Evolutionary conservation across 2,888 invertebrate genomes (phyloP).

Genomic region (Hyposoter dolosus): DNA sequence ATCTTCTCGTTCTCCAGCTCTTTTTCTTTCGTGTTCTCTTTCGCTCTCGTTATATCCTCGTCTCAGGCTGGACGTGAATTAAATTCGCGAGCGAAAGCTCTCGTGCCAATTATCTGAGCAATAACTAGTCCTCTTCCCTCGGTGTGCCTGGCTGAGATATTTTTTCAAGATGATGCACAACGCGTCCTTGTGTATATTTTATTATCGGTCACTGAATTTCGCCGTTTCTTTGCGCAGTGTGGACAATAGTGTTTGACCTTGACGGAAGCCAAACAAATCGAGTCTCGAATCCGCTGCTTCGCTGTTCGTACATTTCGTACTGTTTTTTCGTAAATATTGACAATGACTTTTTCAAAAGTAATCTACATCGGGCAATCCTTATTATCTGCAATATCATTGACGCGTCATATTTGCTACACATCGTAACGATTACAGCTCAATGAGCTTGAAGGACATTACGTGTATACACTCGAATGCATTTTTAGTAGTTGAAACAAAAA

Average conservation of each 20-base stretch:
- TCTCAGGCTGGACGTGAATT: conserved; percentile 55
- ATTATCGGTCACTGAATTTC: conserved; percentile 37
- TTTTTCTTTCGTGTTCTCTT: conserved; percentile 27
- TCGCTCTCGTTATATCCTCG: conserved; percentile 21
- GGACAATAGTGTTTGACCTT: conserved; percentile 13
- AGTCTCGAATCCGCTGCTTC: neutral
- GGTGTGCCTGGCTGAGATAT: conserved; percentile 8
- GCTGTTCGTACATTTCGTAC: neutral
- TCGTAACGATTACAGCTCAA: neutral
- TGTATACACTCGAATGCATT: neutral
- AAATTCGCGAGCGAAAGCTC: conserved; percentile 61
- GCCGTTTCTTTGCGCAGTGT: conserved; percentile 1
- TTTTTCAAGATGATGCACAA: conserved; percentile 35
- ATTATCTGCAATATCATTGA: neutral
- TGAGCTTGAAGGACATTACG: neutral
- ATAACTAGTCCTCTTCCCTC: conserved; percentile 52
- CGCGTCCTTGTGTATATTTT: conserved; percentile 61
- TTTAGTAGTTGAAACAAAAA: neutral
- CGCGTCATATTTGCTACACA: neutral
- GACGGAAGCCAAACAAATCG: conserved; percentile 1
- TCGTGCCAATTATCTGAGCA: conserved; percentile 65
- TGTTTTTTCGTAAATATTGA: neutral
- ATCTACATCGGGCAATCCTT: no score
- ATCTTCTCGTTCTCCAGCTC: conserved; percentile 25
- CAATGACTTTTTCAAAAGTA: neutral